Base-by-base conservation (phyloP, 2,113 vertebrate genomes). In the Galbula dea region DNA sequence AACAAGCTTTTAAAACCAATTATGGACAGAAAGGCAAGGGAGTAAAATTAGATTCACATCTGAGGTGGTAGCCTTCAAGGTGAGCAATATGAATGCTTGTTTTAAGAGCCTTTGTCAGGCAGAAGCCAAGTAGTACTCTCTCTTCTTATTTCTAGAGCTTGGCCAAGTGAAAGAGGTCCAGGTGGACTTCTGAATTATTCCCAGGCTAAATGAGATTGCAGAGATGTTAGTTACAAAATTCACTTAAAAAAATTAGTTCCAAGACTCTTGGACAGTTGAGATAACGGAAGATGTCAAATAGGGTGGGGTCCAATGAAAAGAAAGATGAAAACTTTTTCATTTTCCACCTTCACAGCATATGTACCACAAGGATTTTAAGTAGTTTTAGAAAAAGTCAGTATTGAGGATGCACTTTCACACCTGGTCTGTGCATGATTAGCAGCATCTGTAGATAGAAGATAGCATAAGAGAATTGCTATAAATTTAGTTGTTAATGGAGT, bases 231-330 rank as follows among this genome's bases (percentile, higher is more conserved):
- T 77, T 93, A 21, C 27, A 57, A 45, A 36, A 39, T 65, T 63
- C 11, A 32, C 39, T 83, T 66, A 6, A 51, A 57, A 87, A 66
- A 62, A 77, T 36, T 24, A 65, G 73, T 87, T 73, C 11, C 39
- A 76, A 77, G 63, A 71, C 27, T 73, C 23, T 51, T 62, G 62
- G n/a, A 71, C 46, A 43, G 34, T n/a, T 3, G 8, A 59, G 30
- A 30, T 65, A 59, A 63, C 39, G 54, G 46, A 81, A 69, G 48
- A 61, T 86, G 65, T 72, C 66, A 82, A 43, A 46, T 45, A 89
- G 95, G 96, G 92, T 97, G 96, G 94, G 93, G 96, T 94, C 95
- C 49, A 72, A n/a, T 77, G 75, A 87, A 45, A 88, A 78, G 81
- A 76, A 83, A 39, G 59, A 69, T 68, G 81, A 55, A 41, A 86